Percentiles rank a stretch among this genome's conserved stretches.
Evolutionary conservation across 2,113 vertebrate genomes (phyloP).

Genomic region (Carassius gibelio): DNA sequence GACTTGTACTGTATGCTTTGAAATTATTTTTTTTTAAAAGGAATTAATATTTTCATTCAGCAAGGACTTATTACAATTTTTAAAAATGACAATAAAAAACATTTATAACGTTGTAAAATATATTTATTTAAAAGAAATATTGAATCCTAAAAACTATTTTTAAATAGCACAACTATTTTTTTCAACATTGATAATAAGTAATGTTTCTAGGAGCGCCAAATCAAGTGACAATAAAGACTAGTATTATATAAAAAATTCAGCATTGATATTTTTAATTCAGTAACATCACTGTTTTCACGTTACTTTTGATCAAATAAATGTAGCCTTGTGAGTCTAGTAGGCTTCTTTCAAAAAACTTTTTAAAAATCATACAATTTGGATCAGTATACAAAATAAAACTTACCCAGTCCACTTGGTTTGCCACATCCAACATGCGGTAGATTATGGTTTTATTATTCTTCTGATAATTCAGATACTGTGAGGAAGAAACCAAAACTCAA

Average conservation of each 20-base stretch:
- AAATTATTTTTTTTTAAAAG: no score
- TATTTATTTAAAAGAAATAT: no score
- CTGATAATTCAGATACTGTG: constrained; percentile 80
- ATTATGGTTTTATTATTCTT: constrained; percentile 74
- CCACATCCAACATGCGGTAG: constrained; percentile 85
- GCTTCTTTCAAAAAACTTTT: neutral
- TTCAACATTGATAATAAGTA: no score
- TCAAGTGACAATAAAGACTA: neutral
- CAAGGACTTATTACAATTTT: no score
- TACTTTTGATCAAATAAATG: neutral
- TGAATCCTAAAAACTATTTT: no score
- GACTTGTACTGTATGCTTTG: no score
- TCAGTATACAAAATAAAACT: constrained; percentile 58
- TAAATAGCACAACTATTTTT: no score
- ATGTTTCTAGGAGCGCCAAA: no score
- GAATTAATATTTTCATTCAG: no score
- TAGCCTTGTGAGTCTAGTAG: neutral
- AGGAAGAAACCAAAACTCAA: neutral
- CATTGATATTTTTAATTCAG: neutral
- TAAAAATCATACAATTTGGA: neutral
- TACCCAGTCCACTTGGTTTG: constrained; percentile 87
- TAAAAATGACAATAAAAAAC: no score
- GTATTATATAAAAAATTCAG: neutral
- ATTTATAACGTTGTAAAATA: no score
- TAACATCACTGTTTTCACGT: neutral